Conservation (phyloP, 2,888 invertebrate genomes). For the Leucoptera coffeella region DNA sequence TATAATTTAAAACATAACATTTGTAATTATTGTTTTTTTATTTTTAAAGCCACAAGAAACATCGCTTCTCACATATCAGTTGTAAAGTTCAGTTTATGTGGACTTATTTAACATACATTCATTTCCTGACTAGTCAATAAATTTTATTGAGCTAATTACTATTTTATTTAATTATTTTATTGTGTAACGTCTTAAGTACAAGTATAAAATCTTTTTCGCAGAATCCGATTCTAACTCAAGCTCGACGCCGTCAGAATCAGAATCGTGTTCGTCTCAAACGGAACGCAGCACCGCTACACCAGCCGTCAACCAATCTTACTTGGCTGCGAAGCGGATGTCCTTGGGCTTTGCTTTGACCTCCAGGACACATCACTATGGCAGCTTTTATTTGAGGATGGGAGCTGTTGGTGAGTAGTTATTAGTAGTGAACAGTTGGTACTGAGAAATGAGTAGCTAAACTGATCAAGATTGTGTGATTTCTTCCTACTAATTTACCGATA, state of each 20-base stretch:
- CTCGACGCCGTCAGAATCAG: conserved; percentile 36
- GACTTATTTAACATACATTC: too few species aligned
- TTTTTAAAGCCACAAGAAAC: neutral
- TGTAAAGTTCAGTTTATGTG: neutral
- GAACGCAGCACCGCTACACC: conserved; percentile 52
- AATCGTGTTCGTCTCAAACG: conserved; percentile 45
- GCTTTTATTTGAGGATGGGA: conserved; percentile 89
- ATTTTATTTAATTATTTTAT: too few species aligned
- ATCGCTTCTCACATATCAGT: neutral
- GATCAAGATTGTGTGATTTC: neutral
- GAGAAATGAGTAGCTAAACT: too few species aligned
- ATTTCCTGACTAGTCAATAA: too few species aligned
- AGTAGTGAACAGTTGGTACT: conserved; percentile 5
- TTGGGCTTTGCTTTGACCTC: conserved; percentile 43
- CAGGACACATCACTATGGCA: conserved; percentile 76
- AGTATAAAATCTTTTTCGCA: conserved; percentile 10
- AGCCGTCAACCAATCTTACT: conserved; percentile 23
- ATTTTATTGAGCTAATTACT: too few species aligned
- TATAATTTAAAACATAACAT: too few species aligned
- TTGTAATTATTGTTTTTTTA: neutral
- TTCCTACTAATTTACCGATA: neutral
- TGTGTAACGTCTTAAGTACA: neutral
- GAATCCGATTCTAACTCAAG: conserved; percentile 41
- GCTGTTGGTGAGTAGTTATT: conserved; percentile 68
- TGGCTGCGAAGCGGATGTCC: conserved; percentile 39